These are phyloP conservation scores for Smithornis capensis DNA, from an alignment of 2,113 vertebrate genomes.

Conservation along the genomic window DNA sequence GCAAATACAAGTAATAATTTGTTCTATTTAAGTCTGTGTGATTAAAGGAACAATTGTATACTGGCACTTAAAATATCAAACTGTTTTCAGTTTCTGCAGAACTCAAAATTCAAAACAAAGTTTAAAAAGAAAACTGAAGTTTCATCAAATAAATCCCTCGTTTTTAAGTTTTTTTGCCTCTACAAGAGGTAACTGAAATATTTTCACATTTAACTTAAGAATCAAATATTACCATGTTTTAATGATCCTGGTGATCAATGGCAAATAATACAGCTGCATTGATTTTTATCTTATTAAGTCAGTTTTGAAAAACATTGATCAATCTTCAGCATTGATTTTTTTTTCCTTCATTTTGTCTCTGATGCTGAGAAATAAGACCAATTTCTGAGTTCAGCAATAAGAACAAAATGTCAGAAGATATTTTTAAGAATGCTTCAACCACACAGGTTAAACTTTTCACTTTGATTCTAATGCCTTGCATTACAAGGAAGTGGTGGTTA, in stretches of 20 bases:
- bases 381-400: slow-evolving; percentile 46
- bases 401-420: slow-evolving; percentile 50
- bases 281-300: slow-evolving; percentile 63
- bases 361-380: slow-evolving; percentile 55
- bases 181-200: neutral
- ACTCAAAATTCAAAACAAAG: neutral
- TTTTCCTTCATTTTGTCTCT: slow-evolving; percentile 40
- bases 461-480: neutral
- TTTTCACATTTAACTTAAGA: slow-evolving; percentile 23
- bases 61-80: neutral
- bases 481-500: neutral
- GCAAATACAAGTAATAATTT: slow-evolving; percentile 34
- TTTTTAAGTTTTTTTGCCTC: neutral
- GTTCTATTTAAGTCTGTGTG: neutral
- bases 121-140: slow-evolving; percentile 10
- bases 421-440: slow-evolving; percentile 23
- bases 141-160: neutral
- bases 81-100: neutral
- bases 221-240: slow-evolving; percentile 33
- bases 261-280: slow-evolving; percentile 27
- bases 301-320: slow-evolving; percentile 54
- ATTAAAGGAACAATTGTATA: slow-evolving; percentile 36
- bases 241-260: slow-evolving; percentile 15
- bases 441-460: neutral
- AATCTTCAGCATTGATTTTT: slow-evolving; percentile 53